Base-by-base conservation (phyloP, 1,140 invertebrate species). In the Lysiphlebus fabarum region DNA sequence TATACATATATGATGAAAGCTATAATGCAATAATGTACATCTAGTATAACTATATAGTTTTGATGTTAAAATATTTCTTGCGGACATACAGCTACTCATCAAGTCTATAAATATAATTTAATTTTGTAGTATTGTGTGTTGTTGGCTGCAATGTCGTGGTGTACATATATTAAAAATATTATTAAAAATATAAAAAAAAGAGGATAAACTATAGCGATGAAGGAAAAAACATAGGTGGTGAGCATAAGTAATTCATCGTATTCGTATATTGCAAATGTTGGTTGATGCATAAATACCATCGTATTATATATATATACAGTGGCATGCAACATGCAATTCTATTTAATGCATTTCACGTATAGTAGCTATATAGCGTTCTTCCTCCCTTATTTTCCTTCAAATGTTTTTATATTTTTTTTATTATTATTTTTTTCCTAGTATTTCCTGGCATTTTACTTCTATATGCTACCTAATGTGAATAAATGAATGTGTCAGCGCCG, bases 381-480 rank as follows among this genome's bases (percentile, higher is more conserved):
- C 36, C 34, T 53, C 26, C 12, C n/a, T 49, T n/a, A 43, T 48
- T 34, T 10, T 37, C 12, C 45, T 45, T 53, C 42, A 7, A 48
- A 26, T 36, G 44, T 34, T 48, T 49, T 40, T 49, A 12, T 55
- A 10, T 51, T 57, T 61, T 40, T 12, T 51, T 61, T 17, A 43
- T 51, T 34, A 38, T 40, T 12, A 7, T 38, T 40, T 11, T 40
- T 40, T 40, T 4, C 5, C 38, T 4, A 2, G 7, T 4, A 40
- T 11, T 40, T 33, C 26, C 26, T 49, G 47, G 26, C 47, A 49
- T 33, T 49, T 55, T 55, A 41, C 34, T 12, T 17, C 42, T 43
- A 14, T 11, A 43, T 26, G 12, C 53, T 55, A 34, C 41, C 41
- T 65, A 67, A 65, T 65, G 61, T 69, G 65, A 70, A 71, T 69